Conservation (phyloP, 1,140 invertebrate species). For the Dinoponera quadriceps region DNA sequence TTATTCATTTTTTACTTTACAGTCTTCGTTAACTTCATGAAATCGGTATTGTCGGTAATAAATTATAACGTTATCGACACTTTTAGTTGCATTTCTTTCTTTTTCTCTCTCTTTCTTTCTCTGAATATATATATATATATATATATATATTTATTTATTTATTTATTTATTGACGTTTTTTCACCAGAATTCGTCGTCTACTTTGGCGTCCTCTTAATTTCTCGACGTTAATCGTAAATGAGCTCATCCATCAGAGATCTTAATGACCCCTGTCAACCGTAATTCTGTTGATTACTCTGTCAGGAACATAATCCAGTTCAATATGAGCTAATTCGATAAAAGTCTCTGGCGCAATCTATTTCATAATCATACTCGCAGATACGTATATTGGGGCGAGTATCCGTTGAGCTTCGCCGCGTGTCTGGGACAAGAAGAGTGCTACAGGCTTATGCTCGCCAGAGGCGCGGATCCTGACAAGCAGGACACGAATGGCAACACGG, state of each 20-base stretch:
- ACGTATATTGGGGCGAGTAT: constrained; percentile 99
- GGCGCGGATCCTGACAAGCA: constrained; percentile 98
- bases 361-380: constrained; percentile 85
- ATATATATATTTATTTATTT: too few species aligned
- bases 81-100: too few species aligned
- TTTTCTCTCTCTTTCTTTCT: too few species aligned
- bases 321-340: constrained; percentile 1
- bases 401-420: constrained; percentile 98
- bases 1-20: too few species aligned
- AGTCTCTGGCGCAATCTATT: not conserved
- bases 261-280: constrained; percentile 7
- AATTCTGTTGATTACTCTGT: not conserved
- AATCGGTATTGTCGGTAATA: too few species aligned
- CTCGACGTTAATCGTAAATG: constrained; percentile 10
- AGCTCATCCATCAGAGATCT: constrained; percentile 38
- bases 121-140: too few species aligned
- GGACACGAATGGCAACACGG: constrained; percentile 99
- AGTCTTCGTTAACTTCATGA: too few species aligned
- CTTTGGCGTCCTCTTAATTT: too few species aligned
- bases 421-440: constrained; percentile 98
- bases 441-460: constrained; percentile 95
- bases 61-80: too few species aligned
- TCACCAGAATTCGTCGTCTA: too few species aligned
- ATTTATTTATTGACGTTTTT: too few species aligned
- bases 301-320: not conserved